Percentiles rank a stretch among this genome's conserved stretches.
Conservation (phyloP, 2,888 invertebrate genomes). For the Leptinotarsa peninsularis region DNA sequence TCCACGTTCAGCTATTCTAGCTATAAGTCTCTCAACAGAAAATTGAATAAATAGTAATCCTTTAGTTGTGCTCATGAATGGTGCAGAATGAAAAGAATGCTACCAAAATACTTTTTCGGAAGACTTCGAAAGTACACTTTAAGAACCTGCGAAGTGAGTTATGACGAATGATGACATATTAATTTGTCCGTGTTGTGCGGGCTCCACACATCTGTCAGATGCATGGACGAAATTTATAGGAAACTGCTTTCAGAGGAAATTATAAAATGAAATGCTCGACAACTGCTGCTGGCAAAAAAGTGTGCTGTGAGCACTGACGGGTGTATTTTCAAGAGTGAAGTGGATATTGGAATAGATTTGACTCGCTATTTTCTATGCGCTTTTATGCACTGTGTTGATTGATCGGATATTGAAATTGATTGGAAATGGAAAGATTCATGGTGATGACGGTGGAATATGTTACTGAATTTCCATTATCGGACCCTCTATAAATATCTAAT, state of each 20-base stretch:
- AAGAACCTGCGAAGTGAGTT: conserved; percentile 44
- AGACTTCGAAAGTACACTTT: conserved; percentile 29
- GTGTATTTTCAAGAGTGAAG: neutral
- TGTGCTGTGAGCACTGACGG: neutral
- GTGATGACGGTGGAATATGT: too few relatives aligned
- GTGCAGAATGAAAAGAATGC: conserved; percentile 5
- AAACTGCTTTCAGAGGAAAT: conserved; percentile 16
- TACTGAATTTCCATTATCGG: too few relatives aligned
- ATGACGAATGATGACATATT: conserved; percentile 51
- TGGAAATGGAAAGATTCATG: neutral
- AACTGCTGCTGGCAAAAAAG: neutral
- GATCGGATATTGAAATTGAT: neutral
- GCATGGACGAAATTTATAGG: conserved; percentile 27
- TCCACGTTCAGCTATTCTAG: neutral
- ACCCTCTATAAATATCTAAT: too few relatives aligned
- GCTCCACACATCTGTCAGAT: conserved; percentile 43
- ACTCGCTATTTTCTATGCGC: neutral
- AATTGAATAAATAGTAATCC: neutral
- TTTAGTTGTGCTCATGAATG: neutral
- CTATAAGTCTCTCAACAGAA: neutral
- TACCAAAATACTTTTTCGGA: neutral
- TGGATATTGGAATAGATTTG: neutral
- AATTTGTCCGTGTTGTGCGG: conserved; percentile 46
- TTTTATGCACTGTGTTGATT: neutral
- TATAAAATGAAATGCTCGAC: conserved; percentile 15